These are phyloP conservation scores for Poicephalus meyeri DNA, from an alignment of 2,113 vertebrate species.

Conservation along the genomic window DNA sequence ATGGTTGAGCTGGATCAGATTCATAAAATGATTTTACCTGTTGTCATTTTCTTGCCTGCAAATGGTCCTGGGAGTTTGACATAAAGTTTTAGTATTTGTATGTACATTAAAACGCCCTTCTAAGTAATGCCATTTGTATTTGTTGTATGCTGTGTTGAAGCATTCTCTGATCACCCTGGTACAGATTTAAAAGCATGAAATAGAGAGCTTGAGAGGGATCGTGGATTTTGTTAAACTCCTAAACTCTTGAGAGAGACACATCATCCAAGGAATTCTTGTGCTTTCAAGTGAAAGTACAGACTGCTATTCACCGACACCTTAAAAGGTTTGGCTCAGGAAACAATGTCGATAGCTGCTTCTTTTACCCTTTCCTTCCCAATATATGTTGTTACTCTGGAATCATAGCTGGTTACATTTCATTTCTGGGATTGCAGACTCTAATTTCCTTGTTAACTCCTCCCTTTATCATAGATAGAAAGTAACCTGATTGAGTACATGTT, in stretches of 20 bases:
- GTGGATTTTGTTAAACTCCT: background rate
- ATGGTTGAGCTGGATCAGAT: background rate
- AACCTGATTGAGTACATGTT: background rate
- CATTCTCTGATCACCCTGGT: background rate
- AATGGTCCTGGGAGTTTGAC: conserved; percentile 30
- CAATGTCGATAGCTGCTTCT: background rate
- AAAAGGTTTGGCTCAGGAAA: conserved; percentile 19
- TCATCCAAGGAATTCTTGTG: background rate
- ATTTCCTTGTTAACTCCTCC: conserved; percentile 9
- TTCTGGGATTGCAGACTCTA: conserved; percentile 10
- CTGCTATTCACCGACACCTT: background rate
- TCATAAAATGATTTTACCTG: background rate
- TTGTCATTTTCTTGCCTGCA: conserved; percentile 28
- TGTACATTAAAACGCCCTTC: conserved; percentile 24
- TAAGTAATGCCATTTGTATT: conserved; percentile 5
- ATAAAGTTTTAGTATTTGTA: conserved; percentile 43
- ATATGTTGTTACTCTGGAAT: background rate
- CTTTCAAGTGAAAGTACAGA: background rate
- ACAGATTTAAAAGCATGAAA: background rate
- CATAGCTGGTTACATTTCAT: conserved; percentile 8
- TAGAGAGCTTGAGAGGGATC: background rate
- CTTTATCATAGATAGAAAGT: background rate
- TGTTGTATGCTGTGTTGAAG: conserved; percentile 9
- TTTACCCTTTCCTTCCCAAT: background rate
- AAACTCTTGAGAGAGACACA: background rate